phyloP scores from a whole-genome alignment of 2,113 vertebrate genomes.

The Podarcis muralis region DNA sequence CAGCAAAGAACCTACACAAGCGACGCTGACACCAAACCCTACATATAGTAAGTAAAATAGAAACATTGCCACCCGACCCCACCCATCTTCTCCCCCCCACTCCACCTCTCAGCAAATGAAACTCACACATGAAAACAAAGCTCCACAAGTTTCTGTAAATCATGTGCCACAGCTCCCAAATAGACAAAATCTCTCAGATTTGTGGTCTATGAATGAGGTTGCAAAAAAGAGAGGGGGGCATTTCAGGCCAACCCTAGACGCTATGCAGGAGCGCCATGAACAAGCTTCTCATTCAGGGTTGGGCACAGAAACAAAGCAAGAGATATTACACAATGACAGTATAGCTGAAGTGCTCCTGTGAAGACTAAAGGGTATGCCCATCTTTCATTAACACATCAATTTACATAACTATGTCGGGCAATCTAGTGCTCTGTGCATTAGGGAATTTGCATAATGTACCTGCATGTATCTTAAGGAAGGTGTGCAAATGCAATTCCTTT shows the following conservation, averaged over 20 bases:
- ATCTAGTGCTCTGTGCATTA: not conserved
- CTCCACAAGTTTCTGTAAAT: too few relatives aligned
- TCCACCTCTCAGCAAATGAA: too few relatives aligned
- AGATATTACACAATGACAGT: not conserved
- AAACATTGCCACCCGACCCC: too few relatives aligned
- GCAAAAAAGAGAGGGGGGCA: not conserved
- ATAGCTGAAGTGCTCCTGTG: not conserved
- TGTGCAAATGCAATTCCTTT: slow-evolving; percentile 13
- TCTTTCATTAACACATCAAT: slow-evolving; percentile 15
- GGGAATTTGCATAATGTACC: slow-evolving; percentile 24
- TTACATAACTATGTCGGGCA: slow-evolving; percentile 9
- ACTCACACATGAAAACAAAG: too few relatives aligned
- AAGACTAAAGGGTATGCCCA: not conserved
- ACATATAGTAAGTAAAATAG: too few relatives aligned
- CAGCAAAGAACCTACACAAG: too few relatives aligned
- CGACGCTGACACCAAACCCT: too few relatives aligned
- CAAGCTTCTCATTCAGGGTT: not conserved
- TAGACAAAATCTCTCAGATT: too few relatives aligned
- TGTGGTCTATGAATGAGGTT: not conserved
- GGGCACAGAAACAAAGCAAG: not conserved
- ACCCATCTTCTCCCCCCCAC: too few relatives aligned
- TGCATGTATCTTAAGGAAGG: slow-evolving; percentile 15
- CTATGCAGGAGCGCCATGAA: not conserved
- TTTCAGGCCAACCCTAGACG: not conserved
- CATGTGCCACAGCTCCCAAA: too few relatives aligned